phyloP scores from a whole-genome alignment of 2,888 invertebrate genomes.

The Brachypalpus laphriformis region DNA sequence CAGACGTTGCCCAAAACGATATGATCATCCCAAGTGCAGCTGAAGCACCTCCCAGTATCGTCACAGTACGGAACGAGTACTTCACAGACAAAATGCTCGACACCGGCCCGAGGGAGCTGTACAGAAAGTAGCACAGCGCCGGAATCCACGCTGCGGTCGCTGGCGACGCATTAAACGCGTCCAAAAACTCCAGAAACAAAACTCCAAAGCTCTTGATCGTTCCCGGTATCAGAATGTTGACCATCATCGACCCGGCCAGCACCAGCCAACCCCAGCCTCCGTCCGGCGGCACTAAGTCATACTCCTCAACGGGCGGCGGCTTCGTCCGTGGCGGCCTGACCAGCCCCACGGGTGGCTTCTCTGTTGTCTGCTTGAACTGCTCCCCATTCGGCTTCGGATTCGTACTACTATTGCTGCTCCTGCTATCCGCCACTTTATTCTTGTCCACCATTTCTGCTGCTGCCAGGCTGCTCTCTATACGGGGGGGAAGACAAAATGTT shows the following conservation, averaged over 20 bases:
- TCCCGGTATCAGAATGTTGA: constrained; percentile 93
- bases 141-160: constrained; percentile 92
- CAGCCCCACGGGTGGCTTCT: not conserved
- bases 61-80: constrained; percentile 93
- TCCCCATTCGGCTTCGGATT: constrained; percentile 49
- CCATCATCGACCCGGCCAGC: constrained; percentile 88
- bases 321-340: constrained; percentile 1
- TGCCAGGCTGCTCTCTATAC: constrained; percentile 21
- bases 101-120: constrained; percentile 93
- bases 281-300: constrained; percentile 90
- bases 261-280: constrained; percentile 94
- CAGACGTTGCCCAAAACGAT: constrained; percentile 91
- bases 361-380: constrained; percentile 18
- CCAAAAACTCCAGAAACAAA: constrained; percentile 91
- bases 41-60: constrained; percentile 91
- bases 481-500: constrained; percentile 12
- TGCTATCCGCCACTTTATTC: constrained; percentile 59
- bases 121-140: constrained; percentile 93
- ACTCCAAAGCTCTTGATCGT: constrained; percentile 95
- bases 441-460: constrained; percentile 60
- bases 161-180: constrained; percentile 89
- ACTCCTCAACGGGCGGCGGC: constrained; percentile 83
- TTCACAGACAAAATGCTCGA: constrained; percentile 93
- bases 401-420: no score
- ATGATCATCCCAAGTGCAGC: constrained; percentile 93